Base-by-base conservation (phyloP, 2,888 invertebrate genomes). In the Dolichomitus sp. region DNA sequence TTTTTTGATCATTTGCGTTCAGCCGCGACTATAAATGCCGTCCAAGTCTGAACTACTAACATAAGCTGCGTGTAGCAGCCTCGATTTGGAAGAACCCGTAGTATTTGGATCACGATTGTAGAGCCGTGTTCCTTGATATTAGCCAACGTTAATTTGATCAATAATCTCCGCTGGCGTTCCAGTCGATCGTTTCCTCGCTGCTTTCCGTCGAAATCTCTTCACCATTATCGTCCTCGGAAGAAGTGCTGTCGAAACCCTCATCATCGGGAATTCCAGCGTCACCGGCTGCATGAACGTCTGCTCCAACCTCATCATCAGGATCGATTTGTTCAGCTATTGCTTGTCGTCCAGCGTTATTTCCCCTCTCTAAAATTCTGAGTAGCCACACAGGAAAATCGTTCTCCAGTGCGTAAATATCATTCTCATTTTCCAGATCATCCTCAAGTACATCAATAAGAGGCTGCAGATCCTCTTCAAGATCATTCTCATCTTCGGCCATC, bases 341-440 rank as follows among this genome's bases (percentile, higher is more conserved):
- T 63, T 42, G 79, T 23, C 73, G 45, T 7, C 85, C 89, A 4
- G 83, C 75, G 0, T 86, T 88, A 48, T 89, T 87, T 6, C 86
- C 87, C 86, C 89, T 88, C 70, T 91, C 88, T 12, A 92, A 83
- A 63, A 92, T 89, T 72, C 91, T 87, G 30, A 92, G 65, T 45
- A 92, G 42, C 91, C 92, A 92, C 0, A 90, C 27, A 0, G 92
- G 92, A 84, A 92, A 92, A 59, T 86, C 91, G 72, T 92, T 91
- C 50, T 91, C 88, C 27, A 89, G 14, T 27, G 85, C 89, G 45
- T 91, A 92, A 84, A 92, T 92, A 54, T 92, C 91, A 54, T 92
- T 92, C 77, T 92, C 92, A 50, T 92, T 92, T 40, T 92, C 90
- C 4, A 91, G 79, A 84, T 92, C 92, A 37, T 91, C 87, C 42